A percentile compares a stretch with the other conserved stretches of the same genome.
Evolutionary conservation across 2,888 invertebrate genomes (phyloP).

Genomic region (Drosophila melanosoma): DNA sequence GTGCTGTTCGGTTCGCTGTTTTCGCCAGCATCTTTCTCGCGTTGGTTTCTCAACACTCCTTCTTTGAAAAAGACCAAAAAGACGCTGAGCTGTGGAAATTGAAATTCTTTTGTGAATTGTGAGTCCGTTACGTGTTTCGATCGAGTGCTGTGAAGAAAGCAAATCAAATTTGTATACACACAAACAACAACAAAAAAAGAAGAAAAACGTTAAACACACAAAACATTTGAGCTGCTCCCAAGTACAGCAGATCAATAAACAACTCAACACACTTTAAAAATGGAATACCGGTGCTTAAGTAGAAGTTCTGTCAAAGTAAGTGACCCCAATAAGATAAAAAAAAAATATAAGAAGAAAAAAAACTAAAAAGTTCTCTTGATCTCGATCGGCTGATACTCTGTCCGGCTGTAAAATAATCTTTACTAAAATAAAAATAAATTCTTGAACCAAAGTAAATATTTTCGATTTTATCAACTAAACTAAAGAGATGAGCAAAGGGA

Average conservation of each 20-base stretch:
- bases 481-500: background rate
- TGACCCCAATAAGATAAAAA: constrained; percentile 84
- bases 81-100: constrained; percentile 41
- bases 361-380: constrained; percentile 11
- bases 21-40: constrained; percentile 27
- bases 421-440: background rate
- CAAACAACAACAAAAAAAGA: constrained; percentile 1
- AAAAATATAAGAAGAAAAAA: constrained; percentile 27
- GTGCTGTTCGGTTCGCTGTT: constrained; percentile 80
- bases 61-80: constrained; percentile 18
- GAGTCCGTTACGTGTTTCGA: constrained; percentile 45
- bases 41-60: constrained; percentile 33
- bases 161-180: constrained; percentile 45
- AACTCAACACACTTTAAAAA: constrained; percentile 70
- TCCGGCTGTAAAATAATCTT: background rate
- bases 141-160: constrained; percentile 51
- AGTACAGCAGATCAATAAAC: constrained; percentile 59
- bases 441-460: background rate
- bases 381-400: constrained; percentile 33
- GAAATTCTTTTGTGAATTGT: constrained; percentile 52
- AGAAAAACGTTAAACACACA: constrained; percentile 35
- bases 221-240: constrained; percentile 38
- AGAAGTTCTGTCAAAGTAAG: constrained; percentile 85
- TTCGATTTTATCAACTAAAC: background rate
- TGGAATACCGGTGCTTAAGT: constrained; percentile 85